Base-by-base conservation (phyloP, 2,888 invertebrate species). In the Amiota communis region DNA sequence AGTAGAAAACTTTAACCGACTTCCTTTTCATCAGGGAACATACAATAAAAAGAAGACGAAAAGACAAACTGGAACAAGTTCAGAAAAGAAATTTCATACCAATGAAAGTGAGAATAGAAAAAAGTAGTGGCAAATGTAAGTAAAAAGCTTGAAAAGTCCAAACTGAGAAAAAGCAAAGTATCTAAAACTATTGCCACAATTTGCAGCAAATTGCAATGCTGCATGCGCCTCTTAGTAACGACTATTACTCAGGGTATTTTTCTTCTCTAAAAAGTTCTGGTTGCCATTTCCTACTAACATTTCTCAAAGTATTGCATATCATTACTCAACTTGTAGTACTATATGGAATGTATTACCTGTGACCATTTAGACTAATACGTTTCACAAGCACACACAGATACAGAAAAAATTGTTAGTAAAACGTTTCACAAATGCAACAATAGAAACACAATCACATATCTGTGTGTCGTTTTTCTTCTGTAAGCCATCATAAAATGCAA, bases 401-500 rank as follows among this genome's bases (percentile, higher is more conserved):
- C 4, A 46, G 15, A 47, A 48, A 47, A 65, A 65, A 63, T 6
- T 36, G 8, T 36, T 36, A 36, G 36, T 36, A 65, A 65, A 49
- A 48, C 23, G 15, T 20, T 12, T 17, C 11, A 63, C 3, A 74
- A 70, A 67, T 73, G 61, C 67, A 56, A 15, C 23, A 71, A 61
- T 63, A 74, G 72, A 75, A 70, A 74, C 74, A 6, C 6, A 36
- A 36, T 36, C 36, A 36, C 36, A 36, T 36, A 2, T 2, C 36
- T 36, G 36, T 36, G 36, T 6, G 0, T 36, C 36, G 36, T 36
- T 36, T 36, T 6, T 36, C 36, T 56, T 17, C 0, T 79, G 79
- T 77, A 75, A 80, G 79, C 80, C 78, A 77, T 79, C 81, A 82
- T 79, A 79, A 79, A 81, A 78, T 72, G 77, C 79, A 78, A 80